Percentiles rank a stretch among this genome's conserved stretches.
Conservation (phyloP, 2,113 vertebrate species). For the Notothenia coriiceps region DNA sequence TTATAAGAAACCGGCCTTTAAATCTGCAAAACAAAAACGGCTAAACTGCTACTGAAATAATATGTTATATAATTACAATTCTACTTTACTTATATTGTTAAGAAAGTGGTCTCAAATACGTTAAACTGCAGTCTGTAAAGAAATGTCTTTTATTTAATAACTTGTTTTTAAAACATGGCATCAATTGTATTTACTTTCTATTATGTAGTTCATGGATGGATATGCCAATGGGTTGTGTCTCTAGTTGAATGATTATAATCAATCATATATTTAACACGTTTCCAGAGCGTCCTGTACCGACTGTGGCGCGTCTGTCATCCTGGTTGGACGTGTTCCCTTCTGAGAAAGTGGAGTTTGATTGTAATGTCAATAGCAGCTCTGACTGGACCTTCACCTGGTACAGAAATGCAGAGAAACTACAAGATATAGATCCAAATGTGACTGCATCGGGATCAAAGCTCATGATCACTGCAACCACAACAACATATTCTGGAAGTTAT, state of each 20-base stretch:
- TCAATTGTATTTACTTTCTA: not conserved
- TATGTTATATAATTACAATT: not conserved
- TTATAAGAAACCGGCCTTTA: not conserved
- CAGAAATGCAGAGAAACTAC: not conserved
- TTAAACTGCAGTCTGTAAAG: not conserved
- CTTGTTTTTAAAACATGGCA: not conserved
- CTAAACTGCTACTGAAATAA: not conserved
- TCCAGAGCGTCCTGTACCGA: constrained; percentile 46
- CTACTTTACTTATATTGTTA: not conserved
- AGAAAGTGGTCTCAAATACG: not conserved
- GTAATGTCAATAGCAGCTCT: constrained; percentile 2
- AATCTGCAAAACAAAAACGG: not conserved
- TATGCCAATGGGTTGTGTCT: not conserved
- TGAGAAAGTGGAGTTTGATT: constrained; percentile 57
- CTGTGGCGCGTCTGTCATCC: not conserved
- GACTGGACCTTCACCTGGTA: constrained; percentile 63
- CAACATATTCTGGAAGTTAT: constrained; percentile 33
- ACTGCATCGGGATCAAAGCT: constrained; percentile 1
- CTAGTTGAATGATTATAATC: not conserved
- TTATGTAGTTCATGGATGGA: too few relatives aligned
- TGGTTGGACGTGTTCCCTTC: constrained; percentile 41
- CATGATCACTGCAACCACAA: not conserved
- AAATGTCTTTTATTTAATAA: not conserved
- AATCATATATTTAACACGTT: not conserved
- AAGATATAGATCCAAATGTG: not conserved